Base-by-base conservation (phyloP, 2,797 vertebrate species). In the Anniella stebbinsi region DNA sequence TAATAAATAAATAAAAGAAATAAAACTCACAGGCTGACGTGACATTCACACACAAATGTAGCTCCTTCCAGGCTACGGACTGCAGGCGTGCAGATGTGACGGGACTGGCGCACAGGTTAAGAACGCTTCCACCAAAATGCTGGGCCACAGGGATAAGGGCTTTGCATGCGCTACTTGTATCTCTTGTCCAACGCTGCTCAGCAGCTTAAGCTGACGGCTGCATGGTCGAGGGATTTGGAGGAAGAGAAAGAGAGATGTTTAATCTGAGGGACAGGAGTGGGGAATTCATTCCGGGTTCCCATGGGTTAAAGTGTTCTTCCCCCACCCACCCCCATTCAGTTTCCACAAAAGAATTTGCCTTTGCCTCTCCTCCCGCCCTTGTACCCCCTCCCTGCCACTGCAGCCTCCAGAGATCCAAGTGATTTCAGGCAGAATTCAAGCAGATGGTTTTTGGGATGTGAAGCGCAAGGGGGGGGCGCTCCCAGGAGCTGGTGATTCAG, bases 371-470 rank as follows among this genome's bases (percentile, higher is more conserved):
- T 60, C 78, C 66, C 89, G 87, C 83, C 28, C 38, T 51, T 95
- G 96, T 95, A 73, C 60, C 86, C 93, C 66, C 81, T 8, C 51
- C 60, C 23, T 75, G 51, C 78, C 87, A 88, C 82, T 57, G 48
- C 84, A 76, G 92, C 93, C 94, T 95, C 96, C 87, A 92, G 96
- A 95, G 96, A 95, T 89, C 69, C 90, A 84, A 93, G 95, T 11
- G 72, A 91, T 93, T 88, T 70, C 67, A 93, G 91, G 78, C 94
- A 89, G 93, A 92, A 2, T 93, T 89, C 93, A 36, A 91, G 95
- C 95, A 97, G 96, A 94, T 94, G 95, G 95, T 89, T 96, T 93
- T 92, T 86, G 93, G n/a, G 87, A 90, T 67, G 88, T 28, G 51
- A 93, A 92, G 91, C 87, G 33, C 93, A 70, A 48, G 88, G 92